These are phyloP conservation scores for Eupeodes luniger DNA, from an alignment of 2,888 invertebrate species.

Conservation along the genomic window DNA sequence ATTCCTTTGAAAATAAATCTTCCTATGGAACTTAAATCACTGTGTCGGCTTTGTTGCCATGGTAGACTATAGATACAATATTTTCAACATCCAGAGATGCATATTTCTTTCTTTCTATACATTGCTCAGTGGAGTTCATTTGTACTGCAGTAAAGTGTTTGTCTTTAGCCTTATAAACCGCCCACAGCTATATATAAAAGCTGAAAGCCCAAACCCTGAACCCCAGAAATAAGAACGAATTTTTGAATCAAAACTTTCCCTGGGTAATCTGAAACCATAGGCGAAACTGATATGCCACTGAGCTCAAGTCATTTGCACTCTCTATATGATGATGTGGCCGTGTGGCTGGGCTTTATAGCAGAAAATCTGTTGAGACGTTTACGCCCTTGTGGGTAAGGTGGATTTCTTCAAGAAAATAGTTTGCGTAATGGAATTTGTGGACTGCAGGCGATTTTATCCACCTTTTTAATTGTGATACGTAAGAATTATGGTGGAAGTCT, in stretches of 20 bases:
- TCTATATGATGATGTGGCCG: slow-evolving; percentile 1
- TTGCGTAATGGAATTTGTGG: not conserved
- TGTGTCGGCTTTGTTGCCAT: not conserved
- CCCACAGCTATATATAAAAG: slow-evolving; percentile 47
- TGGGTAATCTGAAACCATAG: slow-evolving; percentile 65
- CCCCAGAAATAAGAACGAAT: not conserved
- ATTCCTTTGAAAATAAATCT: slow-evolving; percentile 67
- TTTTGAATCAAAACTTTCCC: slow-evolving; percentile 54
- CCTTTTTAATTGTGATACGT: too few relatives aligned
- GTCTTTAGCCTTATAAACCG: slow-evolving; percentile 29
- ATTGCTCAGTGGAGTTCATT: slow-evolving; percentile 3
- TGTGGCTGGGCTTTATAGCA: slow-evolving; percentile 6
- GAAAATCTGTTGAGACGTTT: slow-evolving; percentile 22
- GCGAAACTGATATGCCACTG: slow-evolving; percentile 72
- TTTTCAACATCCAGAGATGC: slow-evolving; percentile 2
- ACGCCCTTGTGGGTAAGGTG: slow-evolving; percentile 42
- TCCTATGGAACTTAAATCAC: slow-evolving; percentile 17
- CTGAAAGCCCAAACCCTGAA: not conserved
- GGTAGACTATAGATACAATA: not conserved
- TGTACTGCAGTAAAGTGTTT: slow-evolving; percentile 23
- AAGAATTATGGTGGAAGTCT: too few relatives aligned
- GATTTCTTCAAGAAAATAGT: not conserved
- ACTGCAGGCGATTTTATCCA: too few relatives aligned
- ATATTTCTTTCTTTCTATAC: not conserved
- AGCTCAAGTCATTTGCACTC: slow-evolving; percentile 71